Evolutionary conservation across 2,113 vertebrate species (phyloP).

Genomic region (Aspiorhynchus laticeps): DNA sequence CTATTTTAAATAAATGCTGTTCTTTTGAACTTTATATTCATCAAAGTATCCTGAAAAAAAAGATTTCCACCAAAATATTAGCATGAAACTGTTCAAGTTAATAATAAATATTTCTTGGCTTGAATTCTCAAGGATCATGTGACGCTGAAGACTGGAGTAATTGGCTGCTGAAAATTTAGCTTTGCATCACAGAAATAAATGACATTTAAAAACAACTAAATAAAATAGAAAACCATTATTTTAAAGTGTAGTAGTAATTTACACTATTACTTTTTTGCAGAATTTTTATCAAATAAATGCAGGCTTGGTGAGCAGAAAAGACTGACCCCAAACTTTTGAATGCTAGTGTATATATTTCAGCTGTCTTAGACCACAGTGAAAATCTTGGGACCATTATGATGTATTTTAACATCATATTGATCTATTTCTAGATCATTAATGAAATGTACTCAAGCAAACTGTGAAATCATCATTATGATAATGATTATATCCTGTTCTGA

Average conservation of each 20-base stretch:
- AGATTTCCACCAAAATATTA: background rate
- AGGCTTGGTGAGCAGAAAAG: background rate
- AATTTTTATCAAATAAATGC: background rate
- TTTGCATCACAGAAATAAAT: background rate
- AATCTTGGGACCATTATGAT: background rate
- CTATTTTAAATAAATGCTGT: background rate
- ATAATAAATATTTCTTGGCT: background rate
- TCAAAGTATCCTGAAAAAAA: background rate
- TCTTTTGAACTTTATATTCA: background rate
- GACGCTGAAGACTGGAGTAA: background rate
- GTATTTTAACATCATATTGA: background rate
- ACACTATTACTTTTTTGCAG: background rate
- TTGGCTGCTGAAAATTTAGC: background rate
- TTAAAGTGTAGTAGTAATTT: background rate
- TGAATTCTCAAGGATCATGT: background rate
- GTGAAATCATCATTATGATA: background rate
- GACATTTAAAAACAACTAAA: background rate
- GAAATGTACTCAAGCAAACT: background rate
- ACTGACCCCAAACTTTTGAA: background rate
- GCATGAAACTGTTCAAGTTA: background rate
- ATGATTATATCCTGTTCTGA: background rate
- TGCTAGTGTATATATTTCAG: background rate
- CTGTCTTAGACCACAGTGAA: background rate
- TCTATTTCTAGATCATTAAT: background rate
- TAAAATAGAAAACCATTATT: background rate